A percentile compares a stretch with the other conserved stretches of the same genome.
Evolutionary conservation across 2,113 vertebrate species (phyloP).

Genomic region (Coptodon bakossiorum): DNA sequence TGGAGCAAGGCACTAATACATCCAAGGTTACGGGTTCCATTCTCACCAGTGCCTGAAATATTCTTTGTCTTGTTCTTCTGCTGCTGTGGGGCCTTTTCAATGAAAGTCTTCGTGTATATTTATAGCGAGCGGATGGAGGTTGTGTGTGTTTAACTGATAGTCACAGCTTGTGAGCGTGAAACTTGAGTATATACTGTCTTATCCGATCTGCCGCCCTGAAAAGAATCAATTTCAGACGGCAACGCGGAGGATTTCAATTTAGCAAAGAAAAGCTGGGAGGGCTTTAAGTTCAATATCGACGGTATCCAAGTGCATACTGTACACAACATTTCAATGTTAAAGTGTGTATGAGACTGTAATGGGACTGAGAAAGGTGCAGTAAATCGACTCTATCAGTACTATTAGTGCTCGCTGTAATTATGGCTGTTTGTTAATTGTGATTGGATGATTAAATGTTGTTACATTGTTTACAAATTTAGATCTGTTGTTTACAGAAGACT

Average conservation of each 20-base stretch:
- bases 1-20: slow-evolving; percentile 16
- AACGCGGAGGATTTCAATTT: not conserved
- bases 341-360: not conserved
- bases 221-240: slow-evolving; percentile 3
- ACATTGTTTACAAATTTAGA: not conserved
- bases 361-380: not conserved
- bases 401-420: not conserved
- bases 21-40: not conserved
- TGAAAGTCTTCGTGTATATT: not conserved
- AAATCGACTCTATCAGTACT: not conserved
- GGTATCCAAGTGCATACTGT: not conserved
- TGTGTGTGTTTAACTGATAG: not conserved
- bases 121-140: not conserved
- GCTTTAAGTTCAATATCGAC: not conserved
- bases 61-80: not conserved
- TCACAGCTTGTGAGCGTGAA: slow-evolving; percentile 2
- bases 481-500: not conserved
- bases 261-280: not conserved
- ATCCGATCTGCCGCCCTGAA: slow-evolving; percentile 12
- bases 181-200: slow-evolving; percentile 12
- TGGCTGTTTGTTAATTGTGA: not conserved
- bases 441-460: not conserved
- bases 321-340: not conserved
- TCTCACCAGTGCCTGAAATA: not conserved
- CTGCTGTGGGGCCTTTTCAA: not conserved